Percentiles rank a stretch among this genome's conserved stretches.
These are phyloP conservation scores for Drosophila nikananu DNA, from an alignment of 1,140 invertebrate genomes.

Conservation along the genomic window DNA sequence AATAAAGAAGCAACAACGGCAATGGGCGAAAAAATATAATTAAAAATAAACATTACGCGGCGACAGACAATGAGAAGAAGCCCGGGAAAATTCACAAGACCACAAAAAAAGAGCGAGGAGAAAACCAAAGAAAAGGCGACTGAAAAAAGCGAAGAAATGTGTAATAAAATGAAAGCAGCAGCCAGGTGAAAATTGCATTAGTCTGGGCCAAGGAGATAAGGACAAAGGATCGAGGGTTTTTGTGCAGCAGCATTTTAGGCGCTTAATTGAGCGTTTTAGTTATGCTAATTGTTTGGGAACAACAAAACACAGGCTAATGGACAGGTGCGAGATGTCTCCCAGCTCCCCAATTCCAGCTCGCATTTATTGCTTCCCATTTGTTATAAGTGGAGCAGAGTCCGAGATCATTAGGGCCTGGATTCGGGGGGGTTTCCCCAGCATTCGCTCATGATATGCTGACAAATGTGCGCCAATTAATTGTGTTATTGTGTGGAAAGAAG, in stretches of 20 bases:
- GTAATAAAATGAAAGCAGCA: conserved; percentile 62
- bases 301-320: conserved; percentile 34
- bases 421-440: too few species aligned
- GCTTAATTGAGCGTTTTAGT: conserved; percentile 82
- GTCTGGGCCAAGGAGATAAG: conserved; percentile 15
- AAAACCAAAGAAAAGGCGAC: conserved; percentile 26
- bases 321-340: conserved; percentile 26
- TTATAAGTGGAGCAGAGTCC: conserved; percentile 43
- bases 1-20: conserved; percentile 46
- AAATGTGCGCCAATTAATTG: conserved; percentile 63
- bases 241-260: conserved; percentile 65
- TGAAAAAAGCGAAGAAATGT: conserved; percentile 47
- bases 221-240: conserved; percentile 20
- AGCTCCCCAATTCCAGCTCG: conserved; percentile 13
- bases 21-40: conserved; percentile 72
- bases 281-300: conserved; percentile 74
- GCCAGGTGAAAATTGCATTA: conserved; percentile 79
- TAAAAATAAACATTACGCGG: conserved; percentile 82
- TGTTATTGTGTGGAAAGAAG: conserved; percentile 35
- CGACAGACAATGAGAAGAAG: conserved; percentile 55
- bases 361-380: conserved; percentile 70
- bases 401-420: conserved; percentile 23
- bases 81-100: conserved; percentile 29
- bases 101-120: conserved; percentile 23
- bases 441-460: conserved; percentile 30